Evolutionary conservation across 1,140 invertebrate species (phyloP), one percentile per base, ranked within the genome.

Genomic region (Eriocheir sinensis): DNA sequence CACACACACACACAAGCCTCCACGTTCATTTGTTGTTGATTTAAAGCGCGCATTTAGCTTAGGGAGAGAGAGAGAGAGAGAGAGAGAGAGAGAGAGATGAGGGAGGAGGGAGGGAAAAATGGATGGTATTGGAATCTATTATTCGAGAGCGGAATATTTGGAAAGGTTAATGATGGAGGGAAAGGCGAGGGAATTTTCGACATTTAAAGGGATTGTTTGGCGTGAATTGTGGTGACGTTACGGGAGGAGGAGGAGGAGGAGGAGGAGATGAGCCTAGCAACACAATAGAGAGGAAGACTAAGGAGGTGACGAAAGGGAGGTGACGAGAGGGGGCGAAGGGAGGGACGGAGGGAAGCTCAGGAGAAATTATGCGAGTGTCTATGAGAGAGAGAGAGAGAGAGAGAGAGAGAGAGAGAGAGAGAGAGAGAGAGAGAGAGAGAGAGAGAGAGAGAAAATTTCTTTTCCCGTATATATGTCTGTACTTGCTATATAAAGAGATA

Each of bases 341-440:
- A 41, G 90, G n/a, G 48, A 72, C 21, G 2, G 60, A n/a, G 27
- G n/a, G 8, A 21, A 15, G 44, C 44, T 48, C 44, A 15, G 44
- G 44, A 48, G 44, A 48, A 72, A 72, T 72, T 21, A 8, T 48
- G 15, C 15, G 15, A 48, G 15, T 48, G 44, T 15, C 4, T 27
- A 15, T 12, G 88, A 53, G 88, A 38, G 38, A 60, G 88, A 53
- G 88, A 89, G 44, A 60, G 88, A 48, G 88, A 89, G 88, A 89
- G 41, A 89, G 41, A 89, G 30, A 48, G 48, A 89, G 30, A 89
- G 88, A 53, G 88, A 89, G 88, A 89, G 30, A 36, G 38, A 30
- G 36, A 91, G 53, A 91, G 38, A 44, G 32, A 32, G 83, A 86
- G 8, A 32, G 34, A 48, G 88, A 32, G 85, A 9, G 34, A 6